Base-by-base conservation (phyloP, 2,888 invertebrate species). In the Tridacna gigas region DNA sequence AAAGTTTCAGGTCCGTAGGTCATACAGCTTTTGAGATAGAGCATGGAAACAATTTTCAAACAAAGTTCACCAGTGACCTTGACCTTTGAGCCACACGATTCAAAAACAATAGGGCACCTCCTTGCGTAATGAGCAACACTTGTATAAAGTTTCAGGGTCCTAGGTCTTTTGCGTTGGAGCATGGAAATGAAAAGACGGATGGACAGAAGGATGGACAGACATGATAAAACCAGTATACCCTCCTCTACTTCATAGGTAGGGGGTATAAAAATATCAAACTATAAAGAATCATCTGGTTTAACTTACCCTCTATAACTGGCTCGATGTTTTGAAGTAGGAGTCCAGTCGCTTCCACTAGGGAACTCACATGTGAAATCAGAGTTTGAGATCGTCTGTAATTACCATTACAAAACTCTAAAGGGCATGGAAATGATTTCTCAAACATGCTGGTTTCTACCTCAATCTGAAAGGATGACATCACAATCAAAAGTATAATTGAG, bases 311-410 rank as follows among this genome's bases (percentile, higher is more conserved):
- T 0, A 90, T 37, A 12, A 91, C 74, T 9, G 91, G 87, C 74
- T 91, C 88, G 22, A 90, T 82, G 65, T 86, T 79, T 79, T 91
- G 88, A 22, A 91, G 75, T 25, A 93, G 86, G 1, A 91, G 78
- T 26, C 79, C 83, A 12, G 91, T 79, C 11, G 84, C 89, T 15
- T 93, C 92, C 7, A 90, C 88, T 12, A 93, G 83, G 73, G 89
- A 86, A 61, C 88, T 90, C 47, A 92, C 84, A 73, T 91, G 90
- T 20, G 88, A 84, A 1, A 93, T 83, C 15, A 93, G 86, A 11
- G 83, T 85, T 78, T 91, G 91, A 13, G 87, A 89, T 48, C 91
- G 83, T 22, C 83, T 76, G 80, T 92, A 93, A 76, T 88, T 90
- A 28, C 87, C 84, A 22, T 85, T 82, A 78, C 91, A 92, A 77